Evolutionary conservation across 2,113 vertebrate species (phyloP).

Genomic region (Echinops telfairi): DNA sequence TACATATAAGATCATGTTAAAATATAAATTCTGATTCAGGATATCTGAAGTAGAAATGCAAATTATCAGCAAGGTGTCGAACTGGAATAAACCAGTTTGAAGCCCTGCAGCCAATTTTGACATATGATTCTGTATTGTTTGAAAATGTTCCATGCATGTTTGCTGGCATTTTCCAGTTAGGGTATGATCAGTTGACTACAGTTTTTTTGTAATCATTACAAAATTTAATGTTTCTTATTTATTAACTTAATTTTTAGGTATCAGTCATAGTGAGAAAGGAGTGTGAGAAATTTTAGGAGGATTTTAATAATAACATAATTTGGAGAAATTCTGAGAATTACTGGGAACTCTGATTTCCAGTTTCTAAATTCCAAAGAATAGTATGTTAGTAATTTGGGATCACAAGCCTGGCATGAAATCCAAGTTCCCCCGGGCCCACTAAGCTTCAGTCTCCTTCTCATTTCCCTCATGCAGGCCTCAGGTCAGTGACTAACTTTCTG

Average conservation of each 20-base stretch:
- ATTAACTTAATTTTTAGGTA: slow-evolving; percentile 14
- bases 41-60: too few relatives aligned
- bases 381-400: slow-evolving; percentile 24
- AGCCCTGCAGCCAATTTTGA: slow-evolving; percentile 41
- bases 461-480: background rate
- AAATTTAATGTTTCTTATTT: slow-evolving; percentile 41
- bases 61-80: too few relatives aligned
- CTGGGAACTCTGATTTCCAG: slow-evolving; percentile 17
- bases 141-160: slow-evolving; percentile 35
- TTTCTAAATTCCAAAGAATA: slow-evolving; percentile 1
- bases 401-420: background rate
- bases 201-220: slow-evolving; percentile 48
- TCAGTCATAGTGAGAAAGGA: slow-evolving; percentile 26
- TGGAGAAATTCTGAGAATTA: slow-evolving; percentile 8
- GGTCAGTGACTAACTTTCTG: background rate
- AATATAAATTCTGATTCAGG: too few relatives aligned
- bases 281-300: background rate
- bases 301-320: slow-evolving; percentile 49
- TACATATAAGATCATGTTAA: too few relatives aligned
- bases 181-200: slow-evolving; percentile 21
- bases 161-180: slow-evolving; percentile 54
- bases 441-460: background rate
- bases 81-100: too few relatives aligned
- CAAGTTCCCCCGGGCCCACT: background rate
- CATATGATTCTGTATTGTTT: slow-evolving; percentile 50